Evolutionary conservation across 92 coral and sea anemone genomes (phyloP).

Genomic region (Heteractis magnifica): DNA sequence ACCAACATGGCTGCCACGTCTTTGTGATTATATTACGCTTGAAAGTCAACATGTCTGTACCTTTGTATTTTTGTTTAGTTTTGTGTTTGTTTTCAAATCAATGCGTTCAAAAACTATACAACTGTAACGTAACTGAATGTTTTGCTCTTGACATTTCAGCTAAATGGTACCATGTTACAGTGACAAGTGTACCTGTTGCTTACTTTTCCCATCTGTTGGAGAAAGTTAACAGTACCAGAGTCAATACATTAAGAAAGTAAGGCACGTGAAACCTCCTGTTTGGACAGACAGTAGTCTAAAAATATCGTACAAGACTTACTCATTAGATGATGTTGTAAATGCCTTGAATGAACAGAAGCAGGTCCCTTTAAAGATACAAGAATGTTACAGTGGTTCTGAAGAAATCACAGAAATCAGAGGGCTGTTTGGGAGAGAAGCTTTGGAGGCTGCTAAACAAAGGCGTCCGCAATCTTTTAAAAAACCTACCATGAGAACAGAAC

Average conservation of each 20-base stretch:
- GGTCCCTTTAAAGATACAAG: neutral
- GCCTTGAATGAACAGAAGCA: slow-evolving; percentile 10
- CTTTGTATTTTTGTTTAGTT: too few relatives aligned
- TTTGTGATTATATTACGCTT: too few relatives aligned
- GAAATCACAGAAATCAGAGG: slow-evolving; percentile 9
- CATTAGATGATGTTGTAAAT: slow-evolving; percentile 16
- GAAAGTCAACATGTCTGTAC: too few relatives aligned
- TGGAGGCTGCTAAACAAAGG: slow-evolving; percentile 48
- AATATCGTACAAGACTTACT: slow-evolving; percentile 32
- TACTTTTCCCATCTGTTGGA: slow-evolving; percentile 22
- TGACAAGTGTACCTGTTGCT: slow-evolving; percentile 16
- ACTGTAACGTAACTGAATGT: too few relatives aligned
- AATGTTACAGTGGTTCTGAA: slow-evolving; percentile 22
- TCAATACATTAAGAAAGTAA: slow-evolving; percentile 29
- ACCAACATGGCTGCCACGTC: too few relatives aligned
- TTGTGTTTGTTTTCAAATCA: too few relatives aligned
- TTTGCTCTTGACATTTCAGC: neutral
- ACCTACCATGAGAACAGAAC: slow-evolving; percentile 25
- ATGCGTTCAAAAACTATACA: too few relatives aligned
- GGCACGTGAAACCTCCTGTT: slow-evolving; percentile 42
- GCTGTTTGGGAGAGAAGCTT: slow-evolving; percentile 49
- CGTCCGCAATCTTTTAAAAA: neutral
- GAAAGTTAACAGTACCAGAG: slow-evolving; percentile 26
- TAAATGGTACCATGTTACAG: slow-evolving; percentile 24
- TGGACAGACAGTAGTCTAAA: slow-evolving; percentile 16